These are phyloP conservation scores for Mesochorus sp. DNA, from an alignment of 2,888 invertebrate genomes.

Conservation along the genomic window DNA sequence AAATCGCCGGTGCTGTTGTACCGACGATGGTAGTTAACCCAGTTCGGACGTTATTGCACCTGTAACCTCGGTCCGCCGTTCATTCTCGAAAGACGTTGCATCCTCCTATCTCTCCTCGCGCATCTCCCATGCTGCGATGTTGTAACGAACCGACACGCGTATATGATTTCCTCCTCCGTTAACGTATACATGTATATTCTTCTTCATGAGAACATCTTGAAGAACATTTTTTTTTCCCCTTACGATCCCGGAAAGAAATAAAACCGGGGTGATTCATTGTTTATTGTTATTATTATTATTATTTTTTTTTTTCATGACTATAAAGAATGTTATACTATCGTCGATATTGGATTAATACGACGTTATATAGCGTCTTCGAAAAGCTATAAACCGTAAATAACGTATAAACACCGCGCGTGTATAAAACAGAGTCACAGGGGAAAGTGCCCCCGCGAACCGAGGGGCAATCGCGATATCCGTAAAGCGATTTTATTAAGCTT, in stretches of 20 bases:
- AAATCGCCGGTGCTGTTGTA: constrained; percentile 17
- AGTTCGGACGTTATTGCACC: constrained; percentile 54
- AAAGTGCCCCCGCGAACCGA: constrained; percentile 63
- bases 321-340: neutral
- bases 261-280: neutral
- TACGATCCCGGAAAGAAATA: neutral
- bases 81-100: constrained; percentile 32
- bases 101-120: neutral
- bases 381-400: too few species aligned
- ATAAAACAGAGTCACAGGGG: neutral
- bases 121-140: constrained; percentile 2
- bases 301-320: neutral
- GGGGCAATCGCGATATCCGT: constrained; percentile 35
- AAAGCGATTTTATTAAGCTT: neutral
- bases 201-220: neutral
- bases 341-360: neutral
- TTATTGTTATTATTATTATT: too few species aligned
- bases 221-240: neutral
- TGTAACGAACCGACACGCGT: constrained; percentile 2
- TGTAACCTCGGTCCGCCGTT: constrained; percentile 45
- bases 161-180: neutral
- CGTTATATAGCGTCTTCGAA: too few species aligned
- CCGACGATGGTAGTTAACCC: constrained; percentile 47
- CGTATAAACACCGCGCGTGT: neutral
- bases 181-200: neutral